Percentiles rank a stretch among this genome's conserved stretches.
Evolutionary conservation across 2,797 vertebrate species (phyloP).

Genomic region (Melanotaenia trifasciata): DNA sequence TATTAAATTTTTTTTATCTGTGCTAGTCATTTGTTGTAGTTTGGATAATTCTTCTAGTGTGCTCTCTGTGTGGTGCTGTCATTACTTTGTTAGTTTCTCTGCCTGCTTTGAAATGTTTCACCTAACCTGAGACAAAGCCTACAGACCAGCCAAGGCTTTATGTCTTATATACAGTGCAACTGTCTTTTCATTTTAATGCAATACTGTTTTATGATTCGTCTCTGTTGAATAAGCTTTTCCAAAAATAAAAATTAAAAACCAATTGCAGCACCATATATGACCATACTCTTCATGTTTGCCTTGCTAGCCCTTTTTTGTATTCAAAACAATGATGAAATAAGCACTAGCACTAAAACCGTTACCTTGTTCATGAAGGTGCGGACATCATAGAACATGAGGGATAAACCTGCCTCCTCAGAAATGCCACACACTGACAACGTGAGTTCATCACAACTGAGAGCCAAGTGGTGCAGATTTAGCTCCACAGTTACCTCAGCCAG

Average conservation of each 20-base stretch:
- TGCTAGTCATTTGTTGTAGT: too few relatives aligned
- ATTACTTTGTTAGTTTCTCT: background rate
- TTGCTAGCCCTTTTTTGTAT: too few relatives aligned
- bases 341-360: constrained; percentile 12
- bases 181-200: background rate
- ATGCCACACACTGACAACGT: constrained; percentile 90
- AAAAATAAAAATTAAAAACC: background rate
- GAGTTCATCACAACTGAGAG: constrained; percentile 93
- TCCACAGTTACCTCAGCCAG: constrained; percentile 84
- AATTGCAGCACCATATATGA: background rate
- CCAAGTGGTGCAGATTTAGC: constrained; percentile 88
- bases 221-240: background rate
- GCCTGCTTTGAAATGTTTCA: background rate
- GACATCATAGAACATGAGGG: constrained; percentile 91
- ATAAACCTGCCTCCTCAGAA: constrained; percentile 80
- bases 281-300: background rate
- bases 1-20: background rate
- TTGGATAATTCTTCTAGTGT: too few relatives aligned
- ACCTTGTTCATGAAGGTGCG: constrained; percentile 95
- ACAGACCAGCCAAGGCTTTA: background rate
- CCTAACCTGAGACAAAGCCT: background rate
- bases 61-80: too few relatives aligned
- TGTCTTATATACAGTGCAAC: background rate
- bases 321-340: background rate
- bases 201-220: background rate